Evolutionary conservation across 1,140 invertebrate genomes (phyloP).

Genomic region (Lerema accius): DNA sequence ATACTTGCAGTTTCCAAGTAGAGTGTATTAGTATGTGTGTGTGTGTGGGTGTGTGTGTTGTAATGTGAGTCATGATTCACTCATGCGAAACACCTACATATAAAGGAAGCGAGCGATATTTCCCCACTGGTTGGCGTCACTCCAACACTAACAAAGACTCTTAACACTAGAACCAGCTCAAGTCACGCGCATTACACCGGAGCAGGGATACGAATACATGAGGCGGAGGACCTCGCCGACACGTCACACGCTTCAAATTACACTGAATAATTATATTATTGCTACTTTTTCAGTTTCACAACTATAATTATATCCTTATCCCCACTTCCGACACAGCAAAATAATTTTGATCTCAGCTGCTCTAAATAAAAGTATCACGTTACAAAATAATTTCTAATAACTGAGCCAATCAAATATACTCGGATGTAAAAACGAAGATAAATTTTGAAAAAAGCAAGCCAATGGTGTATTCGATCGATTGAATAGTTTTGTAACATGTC

Average conservation of each 20-base stretch:
- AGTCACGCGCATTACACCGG: slow-evolving; percentile 3
- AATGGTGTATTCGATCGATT: slow-evolving; percentile 3
- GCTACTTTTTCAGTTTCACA: too few relatives aligned
- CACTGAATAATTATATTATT: too few relatives aligned
- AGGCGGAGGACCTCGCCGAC: too few relatives aligned
- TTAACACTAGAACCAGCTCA: slow-evolving; percentile 20
- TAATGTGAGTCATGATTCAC: not conserved
- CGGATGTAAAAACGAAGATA: slow-evolving; percentile 19
- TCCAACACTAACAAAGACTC: not conserved
- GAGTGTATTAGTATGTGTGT: not conserved
- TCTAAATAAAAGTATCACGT: slow-evolving; percentile 24
- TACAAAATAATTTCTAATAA: too few relatives aligned
- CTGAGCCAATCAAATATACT: slow-evolving; percentile 49
- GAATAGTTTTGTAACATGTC: slow-evolving; percentile 14
- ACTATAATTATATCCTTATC: slow-evolving; percentile 14
- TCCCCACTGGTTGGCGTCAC: not conserved
- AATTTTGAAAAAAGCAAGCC: slow-evolving; percentile 26
- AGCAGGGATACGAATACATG: slow-evolving; percentile 7
- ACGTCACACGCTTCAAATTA: too few relatives aligned
- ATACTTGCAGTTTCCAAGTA: not conserved
- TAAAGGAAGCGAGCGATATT: not conserved
- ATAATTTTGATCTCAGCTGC: slow-evolving; percentile 29
- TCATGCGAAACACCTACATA: not conserved
- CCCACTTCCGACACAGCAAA: slow-evolving; percentile 24
- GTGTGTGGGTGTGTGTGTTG: too few relatives aligned